A percentile compares a stretch with the other conserved stretches of the same genome.
phyloP scores from a whole-genome alignment of 2,113 vertebrate species.

The Todiramphus saurophagus region DNA sequence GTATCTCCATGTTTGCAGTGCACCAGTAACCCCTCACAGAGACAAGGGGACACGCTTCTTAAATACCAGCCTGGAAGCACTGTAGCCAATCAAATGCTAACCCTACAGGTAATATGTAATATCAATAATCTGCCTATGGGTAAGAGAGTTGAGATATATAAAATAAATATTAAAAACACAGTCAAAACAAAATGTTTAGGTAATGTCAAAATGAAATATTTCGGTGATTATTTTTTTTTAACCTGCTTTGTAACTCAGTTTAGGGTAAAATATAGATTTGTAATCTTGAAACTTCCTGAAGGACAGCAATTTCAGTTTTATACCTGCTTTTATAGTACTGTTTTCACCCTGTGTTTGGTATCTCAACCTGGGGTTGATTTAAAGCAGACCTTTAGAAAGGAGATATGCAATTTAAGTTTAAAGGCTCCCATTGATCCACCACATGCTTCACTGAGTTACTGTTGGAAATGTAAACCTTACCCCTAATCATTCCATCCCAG shows the following conservation, averaged over 20 bases:
- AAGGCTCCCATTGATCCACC: constrained; percentile 37
- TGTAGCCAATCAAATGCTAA: neutral
- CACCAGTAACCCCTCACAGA: neutral
- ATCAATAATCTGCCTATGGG: neutral
- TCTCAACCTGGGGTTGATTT: neutral
- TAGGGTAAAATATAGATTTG: neutral
- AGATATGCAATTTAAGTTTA: neutral
- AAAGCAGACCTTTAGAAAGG: neutral
- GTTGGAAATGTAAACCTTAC: neutral
- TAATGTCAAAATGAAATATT: neutral
- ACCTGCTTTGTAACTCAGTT: neutral
- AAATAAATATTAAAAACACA: neutral
- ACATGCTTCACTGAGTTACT: constrained; percentile 16
- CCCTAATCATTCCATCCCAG: neutral
- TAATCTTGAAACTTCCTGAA: neutral
- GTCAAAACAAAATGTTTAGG: neutral
- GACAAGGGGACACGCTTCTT: neutral
- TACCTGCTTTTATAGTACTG: neutral
- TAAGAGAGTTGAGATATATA: neutral
- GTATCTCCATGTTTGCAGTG: neutral
- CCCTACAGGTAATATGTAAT: neutral
- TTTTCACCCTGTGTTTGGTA: neutral
- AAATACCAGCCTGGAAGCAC: neutral
- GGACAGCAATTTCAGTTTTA: neutral
- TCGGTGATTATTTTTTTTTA: neutral